Evolutionary conservation across 2,113 vertebrate species (phyloP).

Genomic region (Podarcis muralis): DNA sequence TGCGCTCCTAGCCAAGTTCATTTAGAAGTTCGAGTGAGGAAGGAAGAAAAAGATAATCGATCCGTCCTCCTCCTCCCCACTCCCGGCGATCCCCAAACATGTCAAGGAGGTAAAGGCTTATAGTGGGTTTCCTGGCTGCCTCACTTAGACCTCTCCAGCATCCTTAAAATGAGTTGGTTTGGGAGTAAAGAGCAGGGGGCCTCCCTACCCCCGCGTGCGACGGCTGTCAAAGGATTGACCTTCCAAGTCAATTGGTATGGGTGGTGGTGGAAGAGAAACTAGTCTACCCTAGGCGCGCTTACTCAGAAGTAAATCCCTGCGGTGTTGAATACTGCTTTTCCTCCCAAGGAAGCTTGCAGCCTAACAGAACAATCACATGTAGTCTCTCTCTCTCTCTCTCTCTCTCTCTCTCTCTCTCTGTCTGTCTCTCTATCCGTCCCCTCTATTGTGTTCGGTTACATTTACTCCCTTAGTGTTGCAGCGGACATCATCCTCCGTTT

Average conservation of each 20-base stretch:
- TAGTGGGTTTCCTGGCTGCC: neutral
- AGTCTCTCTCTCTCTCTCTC: too few species aligned
- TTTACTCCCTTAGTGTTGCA: neutral
- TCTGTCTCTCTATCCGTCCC: too few species aligned
- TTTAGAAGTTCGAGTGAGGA: neutral
- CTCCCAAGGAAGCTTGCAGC: neutral
- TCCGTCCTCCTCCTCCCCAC: neutral
- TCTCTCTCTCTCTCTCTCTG: too few species aligned
- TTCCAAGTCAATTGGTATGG: neutral
- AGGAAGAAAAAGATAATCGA: neutral
- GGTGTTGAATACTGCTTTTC: neutral
- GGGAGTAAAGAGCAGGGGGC: neutral
- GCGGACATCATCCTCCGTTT: neutral
- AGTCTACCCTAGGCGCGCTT: neutral
- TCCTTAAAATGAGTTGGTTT: neutral
- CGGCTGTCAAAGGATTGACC: too few species aligned
- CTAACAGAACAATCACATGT: neutral
- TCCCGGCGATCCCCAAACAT: neutral
- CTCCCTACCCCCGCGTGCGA: neutral
- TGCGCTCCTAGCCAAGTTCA: conserved; percentile 62
- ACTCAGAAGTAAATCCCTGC: neutral
- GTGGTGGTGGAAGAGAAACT: neutral
- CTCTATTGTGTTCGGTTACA: too few species aligned
- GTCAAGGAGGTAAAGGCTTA: neutral
- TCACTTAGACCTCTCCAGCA: neutral